These are phyloP conservation scores for Neoniphon sammara DNA, from an alignment of 2,797 vertebrate genomes.

Conservation along the genomic window DNA sequence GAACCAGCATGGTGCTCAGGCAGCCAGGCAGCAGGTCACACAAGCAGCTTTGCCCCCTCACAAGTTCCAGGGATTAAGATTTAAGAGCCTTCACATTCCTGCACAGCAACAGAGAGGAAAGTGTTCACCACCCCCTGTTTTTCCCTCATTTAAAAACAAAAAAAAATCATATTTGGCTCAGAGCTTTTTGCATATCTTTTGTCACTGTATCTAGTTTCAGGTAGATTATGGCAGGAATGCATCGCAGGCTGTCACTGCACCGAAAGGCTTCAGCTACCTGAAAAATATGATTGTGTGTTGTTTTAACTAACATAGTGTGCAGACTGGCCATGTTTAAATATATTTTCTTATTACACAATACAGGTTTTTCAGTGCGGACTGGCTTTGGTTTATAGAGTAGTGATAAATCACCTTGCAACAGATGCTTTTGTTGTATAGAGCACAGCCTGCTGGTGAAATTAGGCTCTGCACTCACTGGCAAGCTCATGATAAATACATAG, in stretches of 20 bases:
- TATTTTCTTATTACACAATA: not conserved
- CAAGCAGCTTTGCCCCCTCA: conserved; percentile 67
- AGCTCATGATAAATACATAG: not conserved
- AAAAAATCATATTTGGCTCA: not conserved
- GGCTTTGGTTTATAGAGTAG: not conserved
- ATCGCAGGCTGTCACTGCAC: not conserved
- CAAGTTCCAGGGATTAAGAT: conserved; percentile 74
- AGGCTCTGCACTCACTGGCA: conserved; percentile 4
- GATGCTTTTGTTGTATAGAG: conserved; percentile 38
- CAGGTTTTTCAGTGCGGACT: not conserved
- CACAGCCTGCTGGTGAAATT: conserved; percentile 56
- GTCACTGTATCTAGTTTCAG: conserved; percentile 5
- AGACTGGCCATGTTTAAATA: not conserved
- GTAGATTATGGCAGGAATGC: conserved; percentile 2
- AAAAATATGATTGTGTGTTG: not conserved
- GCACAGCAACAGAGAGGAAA: conserved; percentile 32
- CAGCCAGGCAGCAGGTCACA: conserved; percentile 45
- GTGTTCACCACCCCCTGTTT: conserved; percentile 16
- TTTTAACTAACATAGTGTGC: not conserved
- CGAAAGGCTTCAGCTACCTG: not conserved
- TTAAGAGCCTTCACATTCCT: conserved; percentile 73
- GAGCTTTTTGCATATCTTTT: not conserved
- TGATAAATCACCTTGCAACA: not conserved
- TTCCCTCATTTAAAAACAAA: conserved; percentile 6
- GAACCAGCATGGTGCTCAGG: conserved; percentile 17